Conservation (phyloP, 2,888 invertebrate genomes). For the Lymantria dispar region DNA sequence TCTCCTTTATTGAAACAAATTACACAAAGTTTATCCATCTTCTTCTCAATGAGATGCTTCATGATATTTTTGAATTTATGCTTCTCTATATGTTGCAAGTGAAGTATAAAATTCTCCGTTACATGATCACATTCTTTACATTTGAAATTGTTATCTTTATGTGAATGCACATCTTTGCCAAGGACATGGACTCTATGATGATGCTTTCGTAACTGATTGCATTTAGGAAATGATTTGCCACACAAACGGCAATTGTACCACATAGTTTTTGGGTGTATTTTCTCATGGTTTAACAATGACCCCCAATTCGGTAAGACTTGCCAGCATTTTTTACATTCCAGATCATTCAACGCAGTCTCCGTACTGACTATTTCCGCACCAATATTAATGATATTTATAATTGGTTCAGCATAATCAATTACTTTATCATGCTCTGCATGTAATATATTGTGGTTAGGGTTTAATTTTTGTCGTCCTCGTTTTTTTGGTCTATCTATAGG, state of each 20-base stretch:
- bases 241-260: constrained; percentile 67
- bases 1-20: constrained; percentile 55
- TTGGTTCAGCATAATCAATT: constrained; percentile 66
- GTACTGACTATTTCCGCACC: constrained; percentile 33
- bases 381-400: constrained; percentile 55
- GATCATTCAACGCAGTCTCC: constrained; percentile 38
- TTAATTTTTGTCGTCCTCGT: constrained; percentile 59
- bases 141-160: constrained; percentile 34
- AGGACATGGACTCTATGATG: constrained; percentile 33
- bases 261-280: constrained; percentile 63
- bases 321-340: constrained; percentile 68
- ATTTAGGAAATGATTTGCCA: constrained; percentile 63
- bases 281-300: constrained; percentile 58
- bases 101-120: constrained; percentile 40
- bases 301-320: constrained; percentile 54
- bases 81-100: constrained; percentile 67
- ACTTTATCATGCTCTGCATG: constrained; percentile 53
- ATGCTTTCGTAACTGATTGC: constrained; percentile 51
- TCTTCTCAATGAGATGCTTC: constrained; percentile 52
- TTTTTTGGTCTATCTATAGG: constrained; percentile 55
- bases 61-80: constrained; percentile 64
- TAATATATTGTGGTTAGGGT: constrained; percentile 57
- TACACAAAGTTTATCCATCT: constrained; percentile 55
- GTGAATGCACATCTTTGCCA: constrained; percentile 4
- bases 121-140: constrained; percentile 52